Evolutionary conservation across 2,797 vertebrate genomes (phyloP).

Genomic region (Schizothorax lantsangensis): DNA sequence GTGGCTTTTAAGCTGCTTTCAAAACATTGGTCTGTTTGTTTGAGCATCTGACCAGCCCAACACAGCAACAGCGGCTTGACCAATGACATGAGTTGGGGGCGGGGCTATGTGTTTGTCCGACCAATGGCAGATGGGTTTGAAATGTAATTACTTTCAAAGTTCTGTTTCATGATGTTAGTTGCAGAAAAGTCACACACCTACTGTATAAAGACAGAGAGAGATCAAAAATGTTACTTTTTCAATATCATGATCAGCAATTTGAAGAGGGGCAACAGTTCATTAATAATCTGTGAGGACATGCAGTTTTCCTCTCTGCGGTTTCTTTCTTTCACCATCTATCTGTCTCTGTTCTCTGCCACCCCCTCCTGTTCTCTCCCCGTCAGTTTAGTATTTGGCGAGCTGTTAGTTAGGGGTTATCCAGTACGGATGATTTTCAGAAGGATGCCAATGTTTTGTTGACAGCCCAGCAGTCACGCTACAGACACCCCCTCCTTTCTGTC

Average conservation of each 20-base stretch:
- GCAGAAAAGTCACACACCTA: background rate
- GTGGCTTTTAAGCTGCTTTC: background rate
- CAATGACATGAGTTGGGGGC: background rate
- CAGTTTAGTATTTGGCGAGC: slow-evolving; percentile 24
- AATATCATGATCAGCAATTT: slow-evolving; percentile 20
- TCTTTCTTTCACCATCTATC: slow-evolving; percentile 27
- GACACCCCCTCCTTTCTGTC: slow-evolving; percentile 58
- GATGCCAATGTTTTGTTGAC: slow-evolving; percentile 53
- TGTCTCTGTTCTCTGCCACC: slow-evolving; percentile 37
- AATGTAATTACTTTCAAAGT: background rate
- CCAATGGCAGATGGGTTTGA: background rate
- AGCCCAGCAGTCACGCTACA: slow-evolving; percentile 55
- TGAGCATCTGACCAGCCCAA: background rate
- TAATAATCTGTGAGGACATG: slow-evolving; percentile 16
- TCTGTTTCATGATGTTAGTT: background rate
- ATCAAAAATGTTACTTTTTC: background rate
- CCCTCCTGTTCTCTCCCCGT: slow-evolving; percentile 42
- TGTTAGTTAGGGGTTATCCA: slow-evolving; percentile 48
- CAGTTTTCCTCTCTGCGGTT: slow-evolving; percentile 4
- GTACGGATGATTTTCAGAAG: slow-evolving; percentile 41
- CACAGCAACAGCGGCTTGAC: background rate
- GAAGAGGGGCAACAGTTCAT: slow-evolving; percentile 33
- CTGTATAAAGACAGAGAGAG: background rate
- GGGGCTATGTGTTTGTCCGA: background rate
- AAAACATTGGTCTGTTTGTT: background rate